Conservation (phyloP, 2,888 invertebrate genomes). For the Portevinia maculata region DNA sequence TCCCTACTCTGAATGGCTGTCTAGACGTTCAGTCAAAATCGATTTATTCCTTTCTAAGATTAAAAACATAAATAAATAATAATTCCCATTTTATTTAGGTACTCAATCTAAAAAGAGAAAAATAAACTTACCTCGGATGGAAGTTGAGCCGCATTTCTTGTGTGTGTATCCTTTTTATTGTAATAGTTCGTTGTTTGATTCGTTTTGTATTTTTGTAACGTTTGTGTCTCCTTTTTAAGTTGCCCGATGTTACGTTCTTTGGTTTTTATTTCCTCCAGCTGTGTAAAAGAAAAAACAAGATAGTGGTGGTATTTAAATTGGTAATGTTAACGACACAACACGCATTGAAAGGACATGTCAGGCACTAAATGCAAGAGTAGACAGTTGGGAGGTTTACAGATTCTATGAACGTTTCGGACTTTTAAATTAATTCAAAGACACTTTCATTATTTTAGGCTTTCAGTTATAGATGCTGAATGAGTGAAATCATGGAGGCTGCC, state of each 20-base stretch:
- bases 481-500: no score
- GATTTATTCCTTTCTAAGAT: constrained; percentile 3
- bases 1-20: constrained; percentile 25
- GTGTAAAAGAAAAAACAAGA: constrained; percentile 76
- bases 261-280: constrained; percentile 89
- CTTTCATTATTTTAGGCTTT: no score
- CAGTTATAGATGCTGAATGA: no score
- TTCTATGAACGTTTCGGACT: no score
- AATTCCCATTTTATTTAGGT: constrained; percentile 2
- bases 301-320: background rate
- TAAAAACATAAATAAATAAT: constrained; percentile 9
- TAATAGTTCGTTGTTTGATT: constrained; percentile 78
- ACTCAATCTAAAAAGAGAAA: no score
- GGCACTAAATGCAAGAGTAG: no score
- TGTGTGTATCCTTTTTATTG: constrained; percentile 68
- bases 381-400: no score
- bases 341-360: background rate
- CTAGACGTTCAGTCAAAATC: constrained; percentile 32
- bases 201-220: constrained; percentile 80
- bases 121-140: constrained; percentile 82
- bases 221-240: constrained; percentile 82
- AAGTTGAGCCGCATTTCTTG: constrained; percentile 78
- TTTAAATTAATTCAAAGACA: no score
- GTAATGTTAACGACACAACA: background rate
- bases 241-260: constrained; percentile 87